Evolutionary conservation across 2,797 vertebrate genomes (phyloP).

Genomic region (Glossophaga mutica): DNA sequence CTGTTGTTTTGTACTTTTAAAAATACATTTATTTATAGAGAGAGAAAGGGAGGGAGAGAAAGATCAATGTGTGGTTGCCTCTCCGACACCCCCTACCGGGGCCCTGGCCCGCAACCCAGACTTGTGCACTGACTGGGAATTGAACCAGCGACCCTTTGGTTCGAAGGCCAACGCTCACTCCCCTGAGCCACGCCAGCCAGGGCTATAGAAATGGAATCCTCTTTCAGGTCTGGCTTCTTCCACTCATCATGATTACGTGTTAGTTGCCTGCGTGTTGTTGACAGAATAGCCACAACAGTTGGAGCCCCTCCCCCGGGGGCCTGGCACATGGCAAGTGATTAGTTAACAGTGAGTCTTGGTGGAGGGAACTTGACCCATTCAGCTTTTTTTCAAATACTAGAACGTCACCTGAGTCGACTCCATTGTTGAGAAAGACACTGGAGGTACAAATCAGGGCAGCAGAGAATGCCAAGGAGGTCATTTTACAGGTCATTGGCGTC

Average conservation of each 20-base stretch:
- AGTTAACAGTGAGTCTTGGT: neutral
- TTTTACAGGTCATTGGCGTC: rapidly evolving
- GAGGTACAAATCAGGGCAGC: neutral
- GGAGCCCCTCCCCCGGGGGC: neutral
- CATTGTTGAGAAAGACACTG: neutral
- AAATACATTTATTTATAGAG: no score
- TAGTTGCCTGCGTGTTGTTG: no score
- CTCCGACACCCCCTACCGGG: no score
- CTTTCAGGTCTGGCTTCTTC: neutral
- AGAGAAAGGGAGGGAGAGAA: no score
- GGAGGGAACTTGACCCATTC: neutral
- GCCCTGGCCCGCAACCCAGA: no score
- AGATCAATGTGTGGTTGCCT: no score
- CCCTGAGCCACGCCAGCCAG: no score
- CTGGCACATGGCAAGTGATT: no score
- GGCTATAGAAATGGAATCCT: neutral
- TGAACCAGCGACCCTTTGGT: no score
- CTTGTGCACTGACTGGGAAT: no score
- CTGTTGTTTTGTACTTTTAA: neutral
- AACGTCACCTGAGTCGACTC: neutral
- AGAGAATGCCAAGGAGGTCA: neutral
- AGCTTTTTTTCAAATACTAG: neutral
- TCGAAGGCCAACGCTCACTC: no score
- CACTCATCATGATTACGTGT: no score
- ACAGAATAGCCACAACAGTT: neutral